phyloP scores from a whole-genome alignment of 2,113 vertebrate species.

The Crotalus tigris region DNA sequence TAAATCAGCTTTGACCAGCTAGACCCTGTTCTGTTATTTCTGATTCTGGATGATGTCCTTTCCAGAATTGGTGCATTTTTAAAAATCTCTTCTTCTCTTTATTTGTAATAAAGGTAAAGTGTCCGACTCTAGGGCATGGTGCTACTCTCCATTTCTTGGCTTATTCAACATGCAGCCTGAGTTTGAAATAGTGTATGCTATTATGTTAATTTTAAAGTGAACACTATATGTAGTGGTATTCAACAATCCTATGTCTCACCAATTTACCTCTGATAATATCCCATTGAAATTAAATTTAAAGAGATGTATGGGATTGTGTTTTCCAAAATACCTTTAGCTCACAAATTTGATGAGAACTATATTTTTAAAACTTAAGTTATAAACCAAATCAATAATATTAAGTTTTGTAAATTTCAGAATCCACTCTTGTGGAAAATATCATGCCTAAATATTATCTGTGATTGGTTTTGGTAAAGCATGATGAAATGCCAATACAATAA shows the following conservation, averaged over 20 bases:
- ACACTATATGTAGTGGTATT: not conserved
- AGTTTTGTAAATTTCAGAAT: not conserved
- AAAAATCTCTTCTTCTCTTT: too few relatives aligned
- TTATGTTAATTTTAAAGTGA: not conserved
- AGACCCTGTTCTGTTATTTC: too few relatives aligned
- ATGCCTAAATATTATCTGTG: not conserved
- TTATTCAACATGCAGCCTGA: not conserved
- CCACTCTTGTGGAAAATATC: not conserved
- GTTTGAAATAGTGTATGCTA: not conserved
- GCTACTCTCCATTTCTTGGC: too few relatives aligned
- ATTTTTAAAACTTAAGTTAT: not conserved
- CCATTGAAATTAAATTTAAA: not conserved
- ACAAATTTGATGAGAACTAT: not conserved
- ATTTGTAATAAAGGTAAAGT: too few relatives aligned
- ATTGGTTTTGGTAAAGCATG: not conserved
- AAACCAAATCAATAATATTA: not conserved
- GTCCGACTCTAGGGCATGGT: too few relatives aligned
- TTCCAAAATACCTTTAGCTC: not conserved
- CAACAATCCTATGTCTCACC: not conserved
- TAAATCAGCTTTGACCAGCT: too few relatives aligned
- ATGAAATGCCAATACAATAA: not conserved
- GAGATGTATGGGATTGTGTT: not conserved
- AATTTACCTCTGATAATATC: not conserved
- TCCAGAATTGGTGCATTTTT: too few relatives aligned
- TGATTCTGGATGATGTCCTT: too few relatives aligned